These are phyloP conservation scores for Drosophila sechellia DNA, from an alignment of 1,140 invertebrate species.

Conservation along the genomic window DNA sequence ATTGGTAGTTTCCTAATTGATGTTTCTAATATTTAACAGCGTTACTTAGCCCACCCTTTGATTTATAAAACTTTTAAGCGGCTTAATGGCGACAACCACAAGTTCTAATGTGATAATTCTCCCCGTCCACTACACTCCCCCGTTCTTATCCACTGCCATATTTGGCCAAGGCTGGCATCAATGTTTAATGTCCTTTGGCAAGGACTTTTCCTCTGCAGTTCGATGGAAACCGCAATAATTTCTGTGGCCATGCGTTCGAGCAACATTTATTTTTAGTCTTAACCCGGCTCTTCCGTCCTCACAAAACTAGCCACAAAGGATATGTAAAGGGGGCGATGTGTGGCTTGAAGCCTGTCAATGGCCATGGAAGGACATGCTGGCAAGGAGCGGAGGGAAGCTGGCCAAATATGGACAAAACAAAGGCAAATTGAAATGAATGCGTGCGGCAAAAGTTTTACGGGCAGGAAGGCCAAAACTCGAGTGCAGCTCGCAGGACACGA, in stretches of 20 bases:
- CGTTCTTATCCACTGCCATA: not conserved
- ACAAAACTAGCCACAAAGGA: constrained; percentile 48
- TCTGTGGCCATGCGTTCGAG: constrained; percentile 52
- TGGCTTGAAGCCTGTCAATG: constrained; percentile 59
- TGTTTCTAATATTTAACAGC: not conserved
- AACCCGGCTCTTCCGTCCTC: not conserved
- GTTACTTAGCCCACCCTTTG: not conserved
- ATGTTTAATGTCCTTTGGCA: constrained; percentile 60
- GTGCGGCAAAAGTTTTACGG: constrained; percentile 73
- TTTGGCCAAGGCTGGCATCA: constrained; percentile 36
- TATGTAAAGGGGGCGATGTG: constrained; percentile 28
- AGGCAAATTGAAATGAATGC: constrained; percentile 79
- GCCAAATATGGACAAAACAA: constrained; percentile 39
- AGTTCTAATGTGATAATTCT: constrained; percentile 36
- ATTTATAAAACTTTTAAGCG: constrained; percentile 47
- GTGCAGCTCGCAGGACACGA: constrained; percentile 68
- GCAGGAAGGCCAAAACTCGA: constrained; percentile 25
- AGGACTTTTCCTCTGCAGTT: constrained; percentile 29
- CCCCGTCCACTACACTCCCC: not conserved
- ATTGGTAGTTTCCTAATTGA: not conserved
- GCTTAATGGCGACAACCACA: constrained; percentile 40
- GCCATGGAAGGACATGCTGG: constrained; percentile 29
- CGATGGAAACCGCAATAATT: constrained; percentile 71
- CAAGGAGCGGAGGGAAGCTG: constrained; percentile 8
- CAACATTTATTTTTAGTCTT: constrained; percentile 74